phyloP scores from a whole-genome alignment of 2,113 vertebrate genomes.

The Gracilinanus agilis region DNA sequence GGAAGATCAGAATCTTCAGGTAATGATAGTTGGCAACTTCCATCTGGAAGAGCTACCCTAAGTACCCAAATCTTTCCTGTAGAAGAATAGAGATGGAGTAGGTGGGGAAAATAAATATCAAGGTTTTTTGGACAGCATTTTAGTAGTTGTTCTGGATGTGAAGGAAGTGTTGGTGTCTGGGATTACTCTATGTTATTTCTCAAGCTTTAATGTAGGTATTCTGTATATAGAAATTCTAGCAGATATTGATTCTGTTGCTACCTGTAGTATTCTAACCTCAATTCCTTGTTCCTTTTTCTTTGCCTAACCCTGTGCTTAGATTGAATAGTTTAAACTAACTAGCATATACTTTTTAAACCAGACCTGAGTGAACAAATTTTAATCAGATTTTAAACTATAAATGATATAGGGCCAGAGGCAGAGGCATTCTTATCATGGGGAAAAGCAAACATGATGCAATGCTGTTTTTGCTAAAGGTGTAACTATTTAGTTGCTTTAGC shows the following conservation, averaged over 20 bases:
- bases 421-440: neutral
- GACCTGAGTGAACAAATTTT: neutral
- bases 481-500: neutral
- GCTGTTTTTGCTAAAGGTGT: neutral
- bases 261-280: neutral
- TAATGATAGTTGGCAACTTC: constrained; percentile 58
- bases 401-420: constrained; percentile 13
- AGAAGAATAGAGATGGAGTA: neutral
- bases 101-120: neutral
- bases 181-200: neutral
- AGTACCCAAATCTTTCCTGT: neutral
- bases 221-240: neutral
- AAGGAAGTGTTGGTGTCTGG: neutral
- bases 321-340: constrained; percentile 26
- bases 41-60: neutral
- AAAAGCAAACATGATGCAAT: neutral
- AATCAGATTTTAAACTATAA: constrained; percentile 2
- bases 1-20: constrained; percentile 60
- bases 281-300: neutral
- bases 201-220: neutral
- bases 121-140: neutral
- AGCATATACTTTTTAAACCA: neutral
- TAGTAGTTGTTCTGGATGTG: constrained; percentile 1
- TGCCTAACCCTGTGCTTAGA: neutral
- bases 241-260: neutral